Percentiles rank a stretch among this genome's conserved stretches.
Conservation (phyloP, 2,797 vertebrate species). For the Gila robusta region DNA sequence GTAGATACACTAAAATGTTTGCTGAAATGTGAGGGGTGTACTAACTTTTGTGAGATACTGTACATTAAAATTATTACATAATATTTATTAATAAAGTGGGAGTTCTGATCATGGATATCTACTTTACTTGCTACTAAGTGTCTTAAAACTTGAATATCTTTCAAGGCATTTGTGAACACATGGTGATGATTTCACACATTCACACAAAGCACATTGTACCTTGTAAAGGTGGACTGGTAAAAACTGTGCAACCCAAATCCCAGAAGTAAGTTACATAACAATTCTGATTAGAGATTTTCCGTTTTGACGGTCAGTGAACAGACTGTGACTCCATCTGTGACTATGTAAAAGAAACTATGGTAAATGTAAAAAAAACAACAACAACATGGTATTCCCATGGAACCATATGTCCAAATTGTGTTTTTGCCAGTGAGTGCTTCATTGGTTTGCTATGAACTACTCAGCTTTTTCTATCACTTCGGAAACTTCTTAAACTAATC, state of each 20-base stretch:
- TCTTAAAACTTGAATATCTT: background rate
- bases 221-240: background rate
- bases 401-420: background rate
- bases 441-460: slow-evolving; percentile 61
- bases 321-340: slow-evolving; percentile 2
- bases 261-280: background rate
- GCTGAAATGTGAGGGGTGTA: too few relatives aligned
- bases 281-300: background rate
- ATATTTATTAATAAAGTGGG: background rate
- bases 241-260: background rate
- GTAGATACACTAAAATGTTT: too few relatives aligned
- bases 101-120: background rate
- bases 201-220: background rate
- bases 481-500: slow-evolving; percentile 46
- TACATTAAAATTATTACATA: too few relatives aligned
- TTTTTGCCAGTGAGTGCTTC: slow-evolving; percentile 42
- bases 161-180: background rate
- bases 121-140: background rate
- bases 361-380: too few relatives aligned
- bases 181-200: background rate
- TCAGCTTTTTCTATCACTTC: slow-evolving; percentile 52
- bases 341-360: background rate
- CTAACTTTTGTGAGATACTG: too few relatives aligned
- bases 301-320: background rate
- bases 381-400: background rate